These are phyloP conservation scores for Pyrocephalus nanus DNA, from an alignment of 2,797 vertebrate species.

Conservation along the genomic window DNA sequence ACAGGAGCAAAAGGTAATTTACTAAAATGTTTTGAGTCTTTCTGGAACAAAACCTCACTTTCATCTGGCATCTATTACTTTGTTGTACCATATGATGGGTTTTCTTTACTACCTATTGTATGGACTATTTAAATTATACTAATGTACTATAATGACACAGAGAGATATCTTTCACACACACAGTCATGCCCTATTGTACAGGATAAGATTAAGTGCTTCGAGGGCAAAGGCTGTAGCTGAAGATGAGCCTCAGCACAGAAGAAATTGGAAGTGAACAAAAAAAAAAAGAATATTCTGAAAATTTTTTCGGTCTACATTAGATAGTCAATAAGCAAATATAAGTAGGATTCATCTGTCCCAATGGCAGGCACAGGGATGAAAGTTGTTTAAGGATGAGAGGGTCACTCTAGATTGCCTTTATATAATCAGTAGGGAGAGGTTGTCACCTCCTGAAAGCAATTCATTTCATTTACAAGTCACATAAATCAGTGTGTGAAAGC, in stretches of 20 bases:
- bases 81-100: background rate
- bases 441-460: background rate
- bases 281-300: background rate
- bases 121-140: background rate
- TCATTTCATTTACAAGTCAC: background rate
- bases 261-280: background rate
- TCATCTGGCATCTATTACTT: conserved; percentile 33
- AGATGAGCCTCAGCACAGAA: background rate
- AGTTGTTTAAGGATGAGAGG: background rate
- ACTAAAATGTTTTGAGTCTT: conserved; percentile 55
- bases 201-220: background rate
- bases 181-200: background rate
- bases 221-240: background rate
- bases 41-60: conserved; percentile 36
- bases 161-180: background rate
- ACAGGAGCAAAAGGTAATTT: conserved; percentile 66
- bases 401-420: background rate
- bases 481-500: background rate
- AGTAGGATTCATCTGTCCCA: background rate
- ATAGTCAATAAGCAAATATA: background rate
- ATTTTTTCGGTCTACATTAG: background rate
- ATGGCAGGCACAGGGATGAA: background rate
- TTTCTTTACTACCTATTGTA: background rate
- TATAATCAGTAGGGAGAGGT: background rate
- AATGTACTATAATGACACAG: background rate